Base-by-base conservation (phyloP, 1,140 invertebrate species). In the Leptopilina clavipes region DNA sequence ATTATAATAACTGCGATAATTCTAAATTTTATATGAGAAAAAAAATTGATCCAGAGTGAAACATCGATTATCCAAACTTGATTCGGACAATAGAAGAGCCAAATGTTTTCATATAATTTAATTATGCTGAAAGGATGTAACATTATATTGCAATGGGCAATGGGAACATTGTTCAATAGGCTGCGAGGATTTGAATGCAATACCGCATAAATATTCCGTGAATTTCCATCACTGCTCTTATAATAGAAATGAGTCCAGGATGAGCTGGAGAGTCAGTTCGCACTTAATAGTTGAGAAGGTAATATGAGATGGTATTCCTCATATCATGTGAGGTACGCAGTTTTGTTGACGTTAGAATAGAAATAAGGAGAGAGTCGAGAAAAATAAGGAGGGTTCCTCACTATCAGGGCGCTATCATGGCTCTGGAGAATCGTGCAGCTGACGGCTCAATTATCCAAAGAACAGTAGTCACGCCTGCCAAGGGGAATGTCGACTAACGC, bases 381-480 rank as follows among this genome's bases (percentile, higher is more conserved):
- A 22, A 31, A 31, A 37, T 65, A 73, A 48, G 76, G 72, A 9
- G 75, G 73, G 71, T 71, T 65, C 76, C n/a, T n/a, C 77, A 73
- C 76, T 73, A 73, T 54, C 74, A 65, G 22, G 10, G 11, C 70
- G 72, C 80, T 86, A 85, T 88, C 84, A 84, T 87, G 84, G 83
- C 82, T 81, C 83, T 82, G 70, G 83, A 82, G 83, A 83, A 82
- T 85, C 82, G 78, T 88, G 87, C 87, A 86, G 82, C 83, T 88
- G 87, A 88, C 87, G 86, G 86, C 82, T 88, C 87, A 88, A 88
- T 88, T 88, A 88, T 87, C 81, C 73, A 80, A 31, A 65, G 56
- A 65, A 65, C 83, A 80, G 18, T 82, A 85, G 83, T 85, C 81
- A 85, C 84, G 84, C 84, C 84, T 80, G 83, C 83, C 80, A 85